phyloP scores from a whole-genome alignment of 1,140 invertebrate species.

The Paralvinella palmiformis region DNA sequence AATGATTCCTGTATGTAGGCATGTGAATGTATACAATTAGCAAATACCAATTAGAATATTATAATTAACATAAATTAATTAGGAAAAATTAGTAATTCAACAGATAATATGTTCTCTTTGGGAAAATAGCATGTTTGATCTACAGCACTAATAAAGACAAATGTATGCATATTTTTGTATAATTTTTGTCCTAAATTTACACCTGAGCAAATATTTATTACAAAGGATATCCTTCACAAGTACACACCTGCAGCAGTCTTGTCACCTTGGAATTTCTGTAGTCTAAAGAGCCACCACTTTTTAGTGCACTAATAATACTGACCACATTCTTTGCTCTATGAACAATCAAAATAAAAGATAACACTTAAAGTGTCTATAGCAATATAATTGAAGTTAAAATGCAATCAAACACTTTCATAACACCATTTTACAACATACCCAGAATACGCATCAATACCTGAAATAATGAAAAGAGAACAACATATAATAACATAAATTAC shows the following conservation, averaged over 20 bases:
- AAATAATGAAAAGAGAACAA: neutral
- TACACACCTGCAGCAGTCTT: conserved; percentile 56
- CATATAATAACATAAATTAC: too few relatives aligned
- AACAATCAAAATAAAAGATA: neutral
- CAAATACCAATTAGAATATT: neutral
- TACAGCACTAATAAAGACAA: too few relatives aligned
- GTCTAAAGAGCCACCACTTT: conserved; percentile 45
- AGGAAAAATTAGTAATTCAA: too few relatives aligned
- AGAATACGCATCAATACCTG: neutral
- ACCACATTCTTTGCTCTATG: conserved; percentile 59
- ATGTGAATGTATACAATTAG: neutral
- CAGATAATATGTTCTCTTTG: too few relatives aligned
- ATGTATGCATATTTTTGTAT: too few relatives aligned
- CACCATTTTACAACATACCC: neutral
- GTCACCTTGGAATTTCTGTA: conserved; percentile 52
- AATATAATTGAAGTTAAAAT: neutral
- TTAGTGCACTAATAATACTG: conserved; percentile 48
- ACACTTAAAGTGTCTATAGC: neutral
- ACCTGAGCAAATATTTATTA: too few relatives aligned
- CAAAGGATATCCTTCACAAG: too few relatives aligned
- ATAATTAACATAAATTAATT: neutral
- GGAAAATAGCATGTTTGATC: too few relatives aligned
- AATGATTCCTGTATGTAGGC: conserved; percentile 68
- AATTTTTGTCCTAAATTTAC: too few relatives aligned
- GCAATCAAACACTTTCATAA: neutral